Percentiles rank a stretch among this genome's conserved stretches.
Conservation (phyloP, 2,797 vertebrate genomes). For the Ficedula albicollis region DNA sequence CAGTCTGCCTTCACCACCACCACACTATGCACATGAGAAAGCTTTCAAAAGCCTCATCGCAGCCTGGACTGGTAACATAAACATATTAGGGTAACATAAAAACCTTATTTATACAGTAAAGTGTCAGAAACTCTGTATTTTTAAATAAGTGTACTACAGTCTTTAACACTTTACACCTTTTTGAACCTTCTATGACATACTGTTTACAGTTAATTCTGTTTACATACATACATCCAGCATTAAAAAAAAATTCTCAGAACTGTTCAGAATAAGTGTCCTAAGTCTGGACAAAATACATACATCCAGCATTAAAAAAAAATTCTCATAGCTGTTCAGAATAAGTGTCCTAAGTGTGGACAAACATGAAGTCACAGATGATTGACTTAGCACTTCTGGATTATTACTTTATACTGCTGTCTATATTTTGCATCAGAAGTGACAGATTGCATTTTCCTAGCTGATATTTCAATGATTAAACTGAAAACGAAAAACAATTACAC, state of each 20-base stretch:
- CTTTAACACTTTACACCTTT: neutral
- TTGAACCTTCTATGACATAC: neutral
- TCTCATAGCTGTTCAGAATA: neutral
- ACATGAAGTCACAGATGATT: neutral
- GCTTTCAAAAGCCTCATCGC: neutral
- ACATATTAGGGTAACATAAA: neutral
- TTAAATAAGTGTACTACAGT: neutral
- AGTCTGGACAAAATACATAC: neutral
- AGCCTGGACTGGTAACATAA: neutral
- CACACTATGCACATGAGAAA: neutral
- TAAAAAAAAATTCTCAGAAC: neutral
- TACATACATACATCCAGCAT: neutral
- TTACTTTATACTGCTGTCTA: neutral
- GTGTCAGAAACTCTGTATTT: neutral
- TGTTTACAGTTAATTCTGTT: no score
- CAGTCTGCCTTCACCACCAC: neutral
- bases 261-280: neutral
- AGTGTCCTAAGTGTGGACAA: neutral
- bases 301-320: neutral
- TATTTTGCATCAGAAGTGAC: neutral
- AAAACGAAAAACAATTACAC: neutral
- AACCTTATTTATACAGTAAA: neutral
- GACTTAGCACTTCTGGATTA: neutral
- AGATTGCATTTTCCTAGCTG: neutral
- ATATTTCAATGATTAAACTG: neutral